Evolutionary conservation across 2,797 vertebrate species (phyloP).

Genomic region (Florisuga fusca): DNA sequence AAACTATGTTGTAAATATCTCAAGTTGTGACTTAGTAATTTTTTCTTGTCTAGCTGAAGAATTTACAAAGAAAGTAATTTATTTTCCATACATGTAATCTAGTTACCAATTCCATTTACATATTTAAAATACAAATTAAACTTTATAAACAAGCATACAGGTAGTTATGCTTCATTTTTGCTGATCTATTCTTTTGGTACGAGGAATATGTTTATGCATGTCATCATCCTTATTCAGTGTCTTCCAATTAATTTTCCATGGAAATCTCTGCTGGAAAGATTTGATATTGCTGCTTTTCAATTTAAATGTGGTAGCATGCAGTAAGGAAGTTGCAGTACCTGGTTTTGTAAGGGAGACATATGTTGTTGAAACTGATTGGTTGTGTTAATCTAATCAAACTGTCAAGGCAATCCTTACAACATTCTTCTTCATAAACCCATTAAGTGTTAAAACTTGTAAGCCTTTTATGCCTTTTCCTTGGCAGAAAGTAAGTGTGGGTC

Average conservation of each 20-base stretch:
- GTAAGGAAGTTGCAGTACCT: background rate
- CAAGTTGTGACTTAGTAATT: background rate
- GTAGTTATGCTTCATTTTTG: background rate
- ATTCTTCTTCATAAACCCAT: constrained; percentile 30
- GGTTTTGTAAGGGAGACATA: background rate
- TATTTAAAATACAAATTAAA: background rate
- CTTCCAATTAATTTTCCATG: background rate
- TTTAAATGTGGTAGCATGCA: background rate
- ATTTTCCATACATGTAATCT: background rate
- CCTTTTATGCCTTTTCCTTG: background rate
- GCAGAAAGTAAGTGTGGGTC: background rate
- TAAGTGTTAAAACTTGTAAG: constrained; percentile 24
- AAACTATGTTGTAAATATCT: background rate
- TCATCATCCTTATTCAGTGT: background rate
- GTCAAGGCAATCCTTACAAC: background rate
- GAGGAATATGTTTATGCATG: background rate
- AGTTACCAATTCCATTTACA: background rate
- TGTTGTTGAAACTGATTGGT: constrained; percentile 1
- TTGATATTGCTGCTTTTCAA: background rate
- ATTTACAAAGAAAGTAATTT: background rate
- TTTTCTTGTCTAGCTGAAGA: background rate
- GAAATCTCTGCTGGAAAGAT: background rate
- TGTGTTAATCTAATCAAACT: constrained; percentile 42
- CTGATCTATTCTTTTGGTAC: background rate
- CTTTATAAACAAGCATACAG: background rate